phyloP scores from a whole-genome alignment of 1,140 invertebrate species.

The Euura saliciscinereae region DNA sequence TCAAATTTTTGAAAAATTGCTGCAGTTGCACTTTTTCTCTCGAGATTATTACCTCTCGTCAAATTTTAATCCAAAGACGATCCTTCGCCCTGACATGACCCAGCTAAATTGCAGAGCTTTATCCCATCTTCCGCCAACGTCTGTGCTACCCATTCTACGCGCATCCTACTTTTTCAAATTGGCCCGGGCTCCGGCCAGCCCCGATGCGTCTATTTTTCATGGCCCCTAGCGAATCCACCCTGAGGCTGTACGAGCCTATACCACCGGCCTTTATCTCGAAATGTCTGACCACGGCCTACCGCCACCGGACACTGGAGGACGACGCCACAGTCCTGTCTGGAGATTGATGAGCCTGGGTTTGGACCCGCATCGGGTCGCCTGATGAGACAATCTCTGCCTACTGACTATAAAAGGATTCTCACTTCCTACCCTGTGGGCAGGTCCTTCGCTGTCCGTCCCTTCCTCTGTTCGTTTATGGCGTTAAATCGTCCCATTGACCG shows the following conservation, averaged over 20 bases:
- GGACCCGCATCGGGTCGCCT: slow-evolving; percentile 1
- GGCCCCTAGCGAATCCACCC: slow-evolving; percentile 2
- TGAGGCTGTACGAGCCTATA: neutral
- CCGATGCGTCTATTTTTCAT: neutral
- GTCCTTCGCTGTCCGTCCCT: neutral
- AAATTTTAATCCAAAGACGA: neutral
- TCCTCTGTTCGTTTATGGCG: neutral
- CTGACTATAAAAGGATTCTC: slow-evolving; percentile 4
- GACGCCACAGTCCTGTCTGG: neutral
- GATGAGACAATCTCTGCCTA: slow-evolving; percentile 3
- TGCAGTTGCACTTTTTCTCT: too few relatives aligned
- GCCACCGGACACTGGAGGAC: neutral
- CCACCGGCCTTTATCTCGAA: neutral
- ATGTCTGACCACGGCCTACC: neutral
- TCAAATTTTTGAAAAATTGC: too few relatives aligned
- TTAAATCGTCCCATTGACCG: neutral
- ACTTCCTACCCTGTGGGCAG: neutral
- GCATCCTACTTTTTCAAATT: neutral
- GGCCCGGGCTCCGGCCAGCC: neutral
- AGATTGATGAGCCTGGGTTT: neutral
- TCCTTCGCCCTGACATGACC: neutral
- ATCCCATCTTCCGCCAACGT: neutral
- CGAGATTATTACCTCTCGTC: neutral
- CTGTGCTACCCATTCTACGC: neutral
- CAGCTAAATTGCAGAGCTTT: neutral